These are phyloP conservation scores for Paratrypauchen microcephalus DNA, from an alignment of 2,797 vertebrate genomes.

Conservation along the genomic window DNA sequence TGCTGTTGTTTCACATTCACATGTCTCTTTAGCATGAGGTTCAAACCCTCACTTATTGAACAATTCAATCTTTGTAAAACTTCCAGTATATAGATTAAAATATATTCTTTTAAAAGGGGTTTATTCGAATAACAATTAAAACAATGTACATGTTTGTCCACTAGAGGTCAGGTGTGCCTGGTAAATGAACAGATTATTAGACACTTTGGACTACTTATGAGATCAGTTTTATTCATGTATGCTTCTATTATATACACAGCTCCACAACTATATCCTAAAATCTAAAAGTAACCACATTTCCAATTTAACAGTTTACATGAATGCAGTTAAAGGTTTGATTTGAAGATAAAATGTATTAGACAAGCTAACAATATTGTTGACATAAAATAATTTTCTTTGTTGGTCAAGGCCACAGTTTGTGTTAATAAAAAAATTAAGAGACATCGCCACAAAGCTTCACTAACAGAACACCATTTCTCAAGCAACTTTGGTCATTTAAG, in stretches of 20 bases:
- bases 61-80: neutral
- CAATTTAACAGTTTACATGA: neutral
- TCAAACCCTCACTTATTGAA: constrained; percentile 17
- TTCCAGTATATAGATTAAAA: neutral
- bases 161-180: constrained; percentile 70
- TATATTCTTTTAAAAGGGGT: neutral
- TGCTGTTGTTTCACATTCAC: constrained; percentile 40
- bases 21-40: constrained; percentile 23
- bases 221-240: neutral
- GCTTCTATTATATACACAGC: neutral
- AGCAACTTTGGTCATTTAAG: constrained; percentile 66
- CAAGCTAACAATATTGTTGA: neutral
- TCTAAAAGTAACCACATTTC: neutral
- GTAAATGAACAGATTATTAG: constrained; percentile 36
- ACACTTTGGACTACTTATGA: neutral
- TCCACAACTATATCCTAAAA: neutral
- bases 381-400: neutral
- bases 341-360: neutral
- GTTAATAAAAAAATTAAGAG: too few species aligned
- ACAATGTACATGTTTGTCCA: constrained; percentile 44
- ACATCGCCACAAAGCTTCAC: constrained; percentile 2
- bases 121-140: neutral
- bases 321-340: neutral
- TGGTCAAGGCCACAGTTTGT: neutral
- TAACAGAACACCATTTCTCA: constrained; percentile 16